phyloP scores from a whole-genome alignment of 2,113 vertebrate species.

The Psammodynastes pulverulentus region DNA sequence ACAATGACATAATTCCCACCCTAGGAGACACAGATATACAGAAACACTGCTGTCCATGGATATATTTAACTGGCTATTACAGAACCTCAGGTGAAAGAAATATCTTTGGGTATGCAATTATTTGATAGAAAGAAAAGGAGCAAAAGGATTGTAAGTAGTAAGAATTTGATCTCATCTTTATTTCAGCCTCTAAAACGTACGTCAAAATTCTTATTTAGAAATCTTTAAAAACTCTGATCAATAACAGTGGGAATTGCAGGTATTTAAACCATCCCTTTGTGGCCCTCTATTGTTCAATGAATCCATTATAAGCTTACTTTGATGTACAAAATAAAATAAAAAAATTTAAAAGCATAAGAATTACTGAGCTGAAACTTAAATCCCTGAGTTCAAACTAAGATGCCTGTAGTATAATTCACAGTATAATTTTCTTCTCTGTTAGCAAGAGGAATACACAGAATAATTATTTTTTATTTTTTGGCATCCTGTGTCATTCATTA shows the following conservation, averaged over 20 bases:
- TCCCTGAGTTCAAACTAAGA: conserved; percentile 26
- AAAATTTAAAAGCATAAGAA: conserved; percentile 28
- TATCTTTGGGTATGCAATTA: neutral
- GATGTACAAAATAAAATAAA: conserved; percentile 18
- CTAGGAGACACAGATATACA: neutral
- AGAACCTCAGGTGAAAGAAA: neutral
- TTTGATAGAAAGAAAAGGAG: neutral
- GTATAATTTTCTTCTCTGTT: conserved; percentile 22
- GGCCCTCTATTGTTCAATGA: conserved; percentile 14
- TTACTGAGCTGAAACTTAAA: conserved; percentile 30
- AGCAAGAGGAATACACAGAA: conserved; percentile 29
- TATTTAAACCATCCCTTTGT: conserved; percentile 24
- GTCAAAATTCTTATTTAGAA: conserved; percentile 21
- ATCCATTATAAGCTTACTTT: conserved; percentile 29
- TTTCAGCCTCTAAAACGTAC: neutral
- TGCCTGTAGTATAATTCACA: conserved; percentile 29
- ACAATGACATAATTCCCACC: neutral
- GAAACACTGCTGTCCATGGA: neutral
- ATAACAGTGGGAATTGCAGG: conserved; percentile 29
- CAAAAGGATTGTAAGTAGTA: neutral
- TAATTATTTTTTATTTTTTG: conserved; percentile 14
- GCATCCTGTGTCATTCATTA: conserved; percentile 28
- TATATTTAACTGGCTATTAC: neutral
- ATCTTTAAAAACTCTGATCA: conserved; percentile 20
- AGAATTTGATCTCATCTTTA: neutral